phyloP scores from a whole-genome alignment of 1,140 invertebrate species.

The Stegodyphus dumicola region DNA sequence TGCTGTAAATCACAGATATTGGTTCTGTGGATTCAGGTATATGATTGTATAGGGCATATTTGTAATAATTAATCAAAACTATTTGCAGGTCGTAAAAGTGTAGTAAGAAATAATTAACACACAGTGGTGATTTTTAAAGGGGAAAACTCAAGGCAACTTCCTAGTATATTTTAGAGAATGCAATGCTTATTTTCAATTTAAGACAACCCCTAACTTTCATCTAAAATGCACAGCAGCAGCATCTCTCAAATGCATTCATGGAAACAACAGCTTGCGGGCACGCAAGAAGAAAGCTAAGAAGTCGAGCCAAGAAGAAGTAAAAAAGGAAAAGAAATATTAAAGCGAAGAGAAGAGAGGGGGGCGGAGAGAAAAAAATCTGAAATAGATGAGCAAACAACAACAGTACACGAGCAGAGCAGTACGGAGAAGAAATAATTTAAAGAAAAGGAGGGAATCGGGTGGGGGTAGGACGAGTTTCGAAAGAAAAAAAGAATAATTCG shows the following conservation, averaged over 20 bases:
- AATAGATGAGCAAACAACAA: constrained; percentile 60
- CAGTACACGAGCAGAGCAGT: constrained; percentile 14
- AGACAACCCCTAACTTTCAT: not conserved
- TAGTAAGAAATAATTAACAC: no score
- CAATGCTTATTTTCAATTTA: not conserved
- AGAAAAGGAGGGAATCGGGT: constrained; percentile 7
- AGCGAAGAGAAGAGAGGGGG: not conserved
- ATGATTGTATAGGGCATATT: no score
- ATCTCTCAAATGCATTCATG: constrained; percentile 29
- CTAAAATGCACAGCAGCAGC: constrained; percentile 6
- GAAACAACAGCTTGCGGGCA: constrained; percentile 59
- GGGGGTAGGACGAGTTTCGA: not conserved
- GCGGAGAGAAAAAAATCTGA: constrained; percentile 4
- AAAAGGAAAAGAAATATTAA: constrained; percentile 12
- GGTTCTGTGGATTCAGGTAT: no score
- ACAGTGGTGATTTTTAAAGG: no score
- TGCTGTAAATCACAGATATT: no score
- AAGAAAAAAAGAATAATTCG: constrained; percentile 9
- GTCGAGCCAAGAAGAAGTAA: not conserved
- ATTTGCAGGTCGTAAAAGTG: no score
- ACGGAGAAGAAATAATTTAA: constrained; percentile 51
- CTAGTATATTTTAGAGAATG: no score
- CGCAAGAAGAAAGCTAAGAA: constrained; percentile 5
- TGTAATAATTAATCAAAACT: no score
- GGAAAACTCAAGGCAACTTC: no score